Base-by-base conservation (phyloP, 2,797 vertebrate genomes). In the Miichthys miiuy region DNA sequence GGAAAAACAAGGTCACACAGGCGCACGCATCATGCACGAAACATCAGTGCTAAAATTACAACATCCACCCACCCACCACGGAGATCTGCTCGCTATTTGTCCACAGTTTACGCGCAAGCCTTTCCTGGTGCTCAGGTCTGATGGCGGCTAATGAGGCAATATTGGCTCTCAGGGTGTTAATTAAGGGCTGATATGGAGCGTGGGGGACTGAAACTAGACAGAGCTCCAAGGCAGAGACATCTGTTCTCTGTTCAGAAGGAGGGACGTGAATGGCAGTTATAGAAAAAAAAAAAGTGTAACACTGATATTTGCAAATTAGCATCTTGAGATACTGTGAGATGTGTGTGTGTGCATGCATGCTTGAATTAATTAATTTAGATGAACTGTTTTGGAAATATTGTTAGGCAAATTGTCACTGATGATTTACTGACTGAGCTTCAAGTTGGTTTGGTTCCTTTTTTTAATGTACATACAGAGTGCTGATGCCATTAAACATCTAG, bases 111-210 rank as follows among this genome's bases (percentile, higher is more conserved):
- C 75, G 67, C 47, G 46, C 18, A 69, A 81, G 72, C 25, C 34
- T 61, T 5, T 57, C 38, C 23, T 58, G 61, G 65, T 82, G 54
- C 80, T 72, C 68, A 56, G 65, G 68, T 75, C 61, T 50, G 76
- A 80, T 74, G 51, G 61, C 68, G 61, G 65, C 61, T 82, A 83
- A 75, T 80, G 81, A 83, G 58, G 73, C 55, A 65, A 46, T 58
- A 82, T 72, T 85, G 78, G 62, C 71, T 74, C 68, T 76, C 13
- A 25, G 30, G 54, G 77, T 83, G 83, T 68, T 86, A 86, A 83
- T 91, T 61, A 73, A 63, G 18, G 34, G 42, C 80, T 27, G 58
- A 46, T 60, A 64, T 79, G 58, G 52, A 75, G 10, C 51, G 69
- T 75, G 50, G 48, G 66, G 74, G 68, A 72, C 42, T 78, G 46